Evolutionary conservation across 2,888 invertebrate species (phyloP).

Genomic region (Drosophila prostipennis): DNA sequence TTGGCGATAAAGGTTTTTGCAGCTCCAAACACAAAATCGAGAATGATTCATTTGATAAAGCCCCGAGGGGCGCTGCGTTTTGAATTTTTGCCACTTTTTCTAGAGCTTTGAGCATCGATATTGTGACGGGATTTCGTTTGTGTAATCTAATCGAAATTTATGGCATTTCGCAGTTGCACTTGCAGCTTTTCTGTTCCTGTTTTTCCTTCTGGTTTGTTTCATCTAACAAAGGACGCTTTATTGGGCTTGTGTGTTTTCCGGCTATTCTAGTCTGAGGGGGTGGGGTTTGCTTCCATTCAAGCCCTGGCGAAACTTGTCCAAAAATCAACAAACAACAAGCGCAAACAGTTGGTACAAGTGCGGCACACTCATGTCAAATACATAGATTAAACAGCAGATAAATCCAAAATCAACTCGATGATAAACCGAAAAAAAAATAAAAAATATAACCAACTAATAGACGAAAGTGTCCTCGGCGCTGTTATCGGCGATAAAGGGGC

Average conservation of each 20-base stretch:
- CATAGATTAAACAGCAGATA: constrained; percentile 74
- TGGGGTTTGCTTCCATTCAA: background rate
- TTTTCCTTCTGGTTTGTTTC: constrained; percentile 3
- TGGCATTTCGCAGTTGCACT: constrained; percentile 46
- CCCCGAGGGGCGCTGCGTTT: constrained; percentile 18
- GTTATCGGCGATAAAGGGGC: constrained; percentile 48
- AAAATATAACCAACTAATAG: constrained; percentile 61
- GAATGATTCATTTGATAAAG: constrained; percentile 50
- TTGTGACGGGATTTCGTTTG: constrained; percentile 61
- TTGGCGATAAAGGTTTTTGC: constrained; percentile 51
- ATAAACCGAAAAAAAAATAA: constrained; percentile 58
- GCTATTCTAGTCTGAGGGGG: background rate
- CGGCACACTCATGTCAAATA: constrained; percentile 72
- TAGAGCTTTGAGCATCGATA: constrained; percentile 54
- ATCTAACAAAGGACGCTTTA: constrained; percentile 28
- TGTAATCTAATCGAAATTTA: constrained; percentile 81
- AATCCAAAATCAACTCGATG: constrained; percentile 72
- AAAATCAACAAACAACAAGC: constrained; percentile 47
- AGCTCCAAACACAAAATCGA: constrained; percentile 33
- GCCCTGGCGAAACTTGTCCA: constrained; percentile 48
- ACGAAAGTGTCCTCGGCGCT: constrained; percentile 41
- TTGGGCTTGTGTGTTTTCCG: constrained; percentile 8
- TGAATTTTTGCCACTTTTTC: constrained; percentile 44
- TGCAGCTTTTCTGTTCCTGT: constrained; percentile 36
- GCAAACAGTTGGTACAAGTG: constrained; percentile 66